phyloP scores from a whole-genome alignment of 1,140 invertebrate genomes.

The Cyrtorhinus lividipennis region DNA sequence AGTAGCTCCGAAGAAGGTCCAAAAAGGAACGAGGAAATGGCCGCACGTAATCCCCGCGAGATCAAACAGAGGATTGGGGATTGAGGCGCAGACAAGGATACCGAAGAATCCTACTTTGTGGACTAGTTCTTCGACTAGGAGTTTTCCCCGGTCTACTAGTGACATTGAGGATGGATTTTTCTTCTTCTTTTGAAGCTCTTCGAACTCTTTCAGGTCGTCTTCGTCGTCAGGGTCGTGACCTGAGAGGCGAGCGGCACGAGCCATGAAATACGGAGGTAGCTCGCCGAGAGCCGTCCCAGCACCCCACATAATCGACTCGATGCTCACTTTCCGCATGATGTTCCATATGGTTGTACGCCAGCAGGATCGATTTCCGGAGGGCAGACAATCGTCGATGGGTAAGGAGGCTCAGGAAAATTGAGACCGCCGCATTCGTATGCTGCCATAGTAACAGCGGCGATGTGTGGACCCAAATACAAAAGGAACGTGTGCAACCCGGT shows the following conservation, averaged over 20 bases:
- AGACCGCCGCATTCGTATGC: slow-evolving; percentile 92
- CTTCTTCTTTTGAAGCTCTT: slow-evolving; percentile 51
- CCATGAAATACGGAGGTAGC: slow-evolving; percentile 95
- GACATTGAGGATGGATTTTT: slow-evolving; percentile 34
- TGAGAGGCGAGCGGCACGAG: slow-evolving; percentile 72
- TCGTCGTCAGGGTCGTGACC: slow-evolving; percentile 52
- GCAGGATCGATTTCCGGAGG: slow-evolving; percentile 43
- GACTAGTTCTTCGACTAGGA: slow-evolving; percentile 81
- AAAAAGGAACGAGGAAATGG: slow-evolving; percentile 97
- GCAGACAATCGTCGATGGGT: slow-evolving; percentile 76
- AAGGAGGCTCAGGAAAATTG: slow-evolving; percentile 85
- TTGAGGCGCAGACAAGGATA: slow-evolving; percentile 92
- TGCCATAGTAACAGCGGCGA: slow-evolving; percentile 89
- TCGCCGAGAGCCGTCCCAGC: slow-evolving; percentile 94
- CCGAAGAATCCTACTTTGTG: slow-evolving; percentile 93
- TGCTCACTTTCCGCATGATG: slow-evolving; percentile 78
- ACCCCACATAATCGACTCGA: slow-evolving; percentile 94
- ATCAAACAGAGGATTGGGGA: slow-evolving; percentile 99
- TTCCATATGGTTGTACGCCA: slow-evolving; percentile 55
- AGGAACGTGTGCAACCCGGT: slow-evolving; percentile 98
- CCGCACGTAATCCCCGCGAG: slow-evolving; percentile 97
- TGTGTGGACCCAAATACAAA: slow-evolving; percentile 85
- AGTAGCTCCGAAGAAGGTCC: slow-evolving; percentile 99
- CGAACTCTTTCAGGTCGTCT: slow-evolving; percentile 63
- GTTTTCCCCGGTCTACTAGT: slow-evolving; percentile 61